These are phyloP conservation scores for Gallinago stenura DNA, from an alignment of 2,797 vertebrate species.

Conservation along the genomic window DNA sequence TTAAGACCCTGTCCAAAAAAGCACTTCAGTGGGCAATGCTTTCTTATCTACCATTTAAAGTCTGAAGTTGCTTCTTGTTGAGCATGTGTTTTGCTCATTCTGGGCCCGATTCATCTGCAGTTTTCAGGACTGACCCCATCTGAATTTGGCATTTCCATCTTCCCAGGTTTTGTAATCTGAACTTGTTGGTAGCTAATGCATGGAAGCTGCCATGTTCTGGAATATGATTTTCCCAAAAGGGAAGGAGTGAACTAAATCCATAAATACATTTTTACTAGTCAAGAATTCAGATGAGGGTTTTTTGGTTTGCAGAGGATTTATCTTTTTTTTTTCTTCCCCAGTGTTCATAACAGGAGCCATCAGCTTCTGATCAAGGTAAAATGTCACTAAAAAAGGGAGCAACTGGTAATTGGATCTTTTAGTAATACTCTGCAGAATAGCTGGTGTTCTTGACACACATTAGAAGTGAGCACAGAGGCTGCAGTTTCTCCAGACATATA, in stretches of 20 bases:
- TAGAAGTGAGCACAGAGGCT: not conserved
- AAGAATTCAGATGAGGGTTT: not conserved
- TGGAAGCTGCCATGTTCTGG: accelerated
- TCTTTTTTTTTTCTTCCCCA: not conserved
- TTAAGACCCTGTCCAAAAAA: not conserved
- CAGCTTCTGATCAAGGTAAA: conserved; percentile 37
- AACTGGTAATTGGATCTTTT: not conserved
- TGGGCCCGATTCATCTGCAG: not conserved
- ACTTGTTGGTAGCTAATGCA: accelerated
- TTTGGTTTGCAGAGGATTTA: not conserved
- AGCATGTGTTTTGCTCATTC: not conserved
- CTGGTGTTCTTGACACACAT: not conserved
- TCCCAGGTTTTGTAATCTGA: not conserved
- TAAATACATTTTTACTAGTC: not conserved
- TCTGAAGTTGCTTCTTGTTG: not conserved
- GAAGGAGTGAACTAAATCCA: not conserved
- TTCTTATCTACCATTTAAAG: not conserved
- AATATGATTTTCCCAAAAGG: not conserved
- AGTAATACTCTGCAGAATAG: not conserved
- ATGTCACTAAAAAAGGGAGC: not conserved
- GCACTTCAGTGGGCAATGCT: accelerated
- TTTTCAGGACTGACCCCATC: not conserved
- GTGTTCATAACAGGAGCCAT: not conserved
- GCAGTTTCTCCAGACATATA: not conserved
- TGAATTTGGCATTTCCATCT: not conserved